These are phyloP conservation scores for Dexiosoma caninum DNA, from an alignment of 2,888 invertebrate species.

Conservation along the genomic window DNA sequence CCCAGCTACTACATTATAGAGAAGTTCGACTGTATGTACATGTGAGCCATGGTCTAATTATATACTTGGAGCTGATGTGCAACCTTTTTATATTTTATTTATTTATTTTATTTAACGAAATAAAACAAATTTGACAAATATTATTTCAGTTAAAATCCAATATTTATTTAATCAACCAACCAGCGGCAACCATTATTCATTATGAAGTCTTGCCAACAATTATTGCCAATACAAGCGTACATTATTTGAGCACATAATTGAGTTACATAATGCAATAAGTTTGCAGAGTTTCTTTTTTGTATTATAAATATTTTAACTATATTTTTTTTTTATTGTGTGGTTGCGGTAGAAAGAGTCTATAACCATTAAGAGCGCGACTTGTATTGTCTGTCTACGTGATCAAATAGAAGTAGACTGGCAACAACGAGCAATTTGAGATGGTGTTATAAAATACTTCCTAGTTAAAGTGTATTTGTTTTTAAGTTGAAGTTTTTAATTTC, in stretches of 20 bases:
- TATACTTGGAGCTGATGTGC: too few relatives aligned
- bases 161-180: not conserved
- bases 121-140: too few relatives aligned
- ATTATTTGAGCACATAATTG: constrained; percentile 28
- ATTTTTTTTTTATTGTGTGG: constrained; percentile 14
- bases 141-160: not conserved
- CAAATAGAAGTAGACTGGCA: constrained; percentile 45
- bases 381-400: constrained; percentile 53
- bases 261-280: constrained; percentile 50
- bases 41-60: too few relatives aligned
- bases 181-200: constrained; percentile 12
- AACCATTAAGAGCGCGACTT: constrained; percentile 36
- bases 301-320: too few relatives aligned
- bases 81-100: too few relatives aligned
- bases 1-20: too few relatives aligned
- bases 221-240: constrained; percentile 45
- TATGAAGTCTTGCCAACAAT: constrained; percentile 30
- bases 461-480: constrained; percentile 12
- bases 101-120: too few relatives aligned
- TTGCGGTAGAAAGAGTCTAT: constrained; percentile 29
- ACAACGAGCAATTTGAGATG: constrained; percentile 35
- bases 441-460: constrained; percentile 51
- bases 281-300: constrained; percentile 17
- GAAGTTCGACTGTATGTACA: too few relatives aligned
- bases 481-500: constrained; percentile 1